A percentile compares a stretch with the other conserved stretches of the same genome.
Conservation (phyloP, 2,797 vertebrate species). For the Pipistrellus pygmaeus region DNA sequence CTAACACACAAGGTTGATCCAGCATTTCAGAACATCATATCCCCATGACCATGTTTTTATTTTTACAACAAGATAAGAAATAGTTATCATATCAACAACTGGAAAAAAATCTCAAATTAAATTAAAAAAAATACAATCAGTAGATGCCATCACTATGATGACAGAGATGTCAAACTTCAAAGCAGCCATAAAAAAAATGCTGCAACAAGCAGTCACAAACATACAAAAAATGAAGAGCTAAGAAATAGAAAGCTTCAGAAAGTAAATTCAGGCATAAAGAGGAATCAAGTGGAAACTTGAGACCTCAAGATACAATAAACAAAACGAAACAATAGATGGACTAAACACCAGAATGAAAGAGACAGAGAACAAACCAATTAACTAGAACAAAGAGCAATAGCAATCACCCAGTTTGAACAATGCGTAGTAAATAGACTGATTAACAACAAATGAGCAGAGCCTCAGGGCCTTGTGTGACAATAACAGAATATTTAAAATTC, state of each 20-base stretch:
- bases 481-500: slow-evolving; percentile 1
- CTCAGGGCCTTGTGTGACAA: background rate
- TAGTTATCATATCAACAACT: background rate
- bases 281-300: background rate
- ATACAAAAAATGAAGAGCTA: background rate
- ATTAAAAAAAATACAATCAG: background rate
- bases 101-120: background rate
- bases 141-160: background rate
- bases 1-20: background rate
- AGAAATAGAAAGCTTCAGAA: background rate
- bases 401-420: background rate
- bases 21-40: background rate
- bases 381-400: background rate
- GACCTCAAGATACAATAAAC: background rate
- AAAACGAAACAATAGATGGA: background rate
- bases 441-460: background rate
- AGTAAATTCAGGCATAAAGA: background rate
- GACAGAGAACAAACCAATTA: background rate
- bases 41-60: background rate
- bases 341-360: background rate
- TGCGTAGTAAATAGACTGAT: background rate
- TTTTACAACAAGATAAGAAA: background rate
- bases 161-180: background rate
- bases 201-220: background rate
- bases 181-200: background rate